A percentile compares a stretch with the other conserved stretches of the same genome.
Evolutionary conservation across 2,113 vertebrate species (phyloP).

Genomic region (Caranx melampygus): DNA sequence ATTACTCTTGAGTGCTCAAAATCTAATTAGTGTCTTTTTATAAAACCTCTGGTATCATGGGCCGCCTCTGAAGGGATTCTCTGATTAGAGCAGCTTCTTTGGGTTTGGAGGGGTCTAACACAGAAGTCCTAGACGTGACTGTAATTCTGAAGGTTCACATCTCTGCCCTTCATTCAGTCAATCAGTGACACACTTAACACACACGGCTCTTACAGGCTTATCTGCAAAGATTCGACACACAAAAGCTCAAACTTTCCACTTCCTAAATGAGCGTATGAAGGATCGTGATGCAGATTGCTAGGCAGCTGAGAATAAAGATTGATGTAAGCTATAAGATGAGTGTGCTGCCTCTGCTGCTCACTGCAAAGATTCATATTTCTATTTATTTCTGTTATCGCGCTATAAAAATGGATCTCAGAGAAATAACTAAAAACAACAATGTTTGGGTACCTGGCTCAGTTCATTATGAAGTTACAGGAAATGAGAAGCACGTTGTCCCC

Average conservation of each 20-base stretch:
- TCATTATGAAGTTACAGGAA: slow-evolving; percentile 8
- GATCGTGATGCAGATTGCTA: background rate
- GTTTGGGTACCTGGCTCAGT: background rate
- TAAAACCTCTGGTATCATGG: slow-evolving; percentile 62
- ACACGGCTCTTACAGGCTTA: background rate
- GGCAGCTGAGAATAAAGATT: background rate
- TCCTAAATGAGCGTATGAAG: background rate
- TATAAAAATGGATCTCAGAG: background rate
- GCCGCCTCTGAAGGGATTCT: slow-evolving; percentile 56
- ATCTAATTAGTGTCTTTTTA: slow-evolving; percentile 82
- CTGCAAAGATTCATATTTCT: background rate
- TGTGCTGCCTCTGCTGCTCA: background rate
- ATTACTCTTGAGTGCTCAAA: slow-evolving; percentile 66
- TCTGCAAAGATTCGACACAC: background rate
- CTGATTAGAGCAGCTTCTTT: slow-evolving; percentile 26
- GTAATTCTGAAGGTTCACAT: background rate
- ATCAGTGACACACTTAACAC: background rate
- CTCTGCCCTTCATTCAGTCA: background rate
- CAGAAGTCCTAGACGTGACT: slow-evolving; percentile 8
- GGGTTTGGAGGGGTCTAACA: slow-evolving; percentile 10
- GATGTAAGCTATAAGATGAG: too few relatives aligned
- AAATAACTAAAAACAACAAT: background rate
- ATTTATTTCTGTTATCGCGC: background rate
- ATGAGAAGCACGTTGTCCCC: background rate
- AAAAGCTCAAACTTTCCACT: background rate